phyloP scores from a whole-genome alignment of 2,113 vertebrate genomes.

The Mastomys coucha region DNA sequence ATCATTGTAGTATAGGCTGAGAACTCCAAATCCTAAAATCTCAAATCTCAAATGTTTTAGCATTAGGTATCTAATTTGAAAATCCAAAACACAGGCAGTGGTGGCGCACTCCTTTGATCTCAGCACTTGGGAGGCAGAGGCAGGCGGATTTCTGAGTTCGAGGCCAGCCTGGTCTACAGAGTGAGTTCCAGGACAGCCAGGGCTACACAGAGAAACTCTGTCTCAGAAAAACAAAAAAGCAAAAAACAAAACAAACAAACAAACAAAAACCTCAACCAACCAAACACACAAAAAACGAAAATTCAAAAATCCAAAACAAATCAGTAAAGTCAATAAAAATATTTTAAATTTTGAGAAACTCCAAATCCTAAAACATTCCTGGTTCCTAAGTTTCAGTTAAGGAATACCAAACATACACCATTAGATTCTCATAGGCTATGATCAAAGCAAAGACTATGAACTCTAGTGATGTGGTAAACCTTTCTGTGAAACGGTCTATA shows the following conservation, averaged over 20 bases:
- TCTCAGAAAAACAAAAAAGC: too few species aligned
- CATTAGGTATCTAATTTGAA: neutral
- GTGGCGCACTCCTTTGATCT: too few species aligned
- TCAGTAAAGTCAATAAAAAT: neutral
- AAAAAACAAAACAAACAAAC: too few species aligned
- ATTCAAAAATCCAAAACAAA: neutral
- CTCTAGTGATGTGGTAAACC: neutral
- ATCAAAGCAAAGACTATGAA: slow-evolving; percentile 41
- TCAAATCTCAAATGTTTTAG: neutral
- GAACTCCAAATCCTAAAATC: neutral
- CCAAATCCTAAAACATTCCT: neutral
- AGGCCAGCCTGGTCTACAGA: too few species aligned
- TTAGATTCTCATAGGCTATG: neutral
- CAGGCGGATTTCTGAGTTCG: too few species aligned
- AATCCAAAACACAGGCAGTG: too few species aligned
- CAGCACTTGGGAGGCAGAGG: too few species aligned
- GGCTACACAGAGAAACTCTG: too few species aligned
- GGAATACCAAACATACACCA: neutral
- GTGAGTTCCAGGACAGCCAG: too few species aligned
- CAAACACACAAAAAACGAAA: too few species aligned
- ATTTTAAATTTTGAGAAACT: neutral
- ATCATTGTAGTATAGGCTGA: neutral
- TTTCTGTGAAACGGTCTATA: slow-evolving; percentile 1
- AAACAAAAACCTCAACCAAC: too few species aligned
- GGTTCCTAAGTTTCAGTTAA: neutral